Evolutionary conservation across 2,888 invertebrate genomes (phyloP).

Genomic region (Drosophila pseudotalamancana): DNA sequence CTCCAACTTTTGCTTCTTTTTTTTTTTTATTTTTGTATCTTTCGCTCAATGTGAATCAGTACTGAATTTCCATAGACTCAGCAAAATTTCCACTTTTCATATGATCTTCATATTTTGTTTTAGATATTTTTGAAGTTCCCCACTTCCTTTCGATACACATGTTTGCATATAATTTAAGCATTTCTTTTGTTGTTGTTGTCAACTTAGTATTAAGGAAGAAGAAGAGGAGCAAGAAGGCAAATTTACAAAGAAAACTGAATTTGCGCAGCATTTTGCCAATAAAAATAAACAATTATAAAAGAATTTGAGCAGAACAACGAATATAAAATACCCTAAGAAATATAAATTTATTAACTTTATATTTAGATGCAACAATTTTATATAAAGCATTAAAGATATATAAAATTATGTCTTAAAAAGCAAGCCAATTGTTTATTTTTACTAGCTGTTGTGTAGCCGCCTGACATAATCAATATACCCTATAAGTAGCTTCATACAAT

Average conservation of each 20-base stretch:
- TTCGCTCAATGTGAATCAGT: conserved; percentile 3
- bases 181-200: conserved; percentile 26
- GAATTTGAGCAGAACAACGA: neutral
- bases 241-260: conserved; percentile 25
- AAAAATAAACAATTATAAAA: conserved; percentile 25
- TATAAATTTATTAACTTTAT: no score
- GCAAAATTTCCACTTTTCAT: neutral
- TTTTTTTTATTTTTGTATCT: neutral
- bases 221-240: conserved; percentile 17
- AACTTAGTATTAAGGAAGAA: conserved; percentile 1
- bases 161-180: conserved; percentile 26
- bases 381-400: neutral
- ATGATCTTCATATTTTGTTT: neutral
- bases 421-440: neutral
- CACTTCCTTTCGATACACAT: conserved; percentile 18
- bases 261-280: conserved; percentile 55
- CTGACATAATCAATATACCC: neutral
- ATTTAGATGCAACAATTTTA: no score
- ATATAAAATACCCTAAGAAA: conserved; percentile 10
- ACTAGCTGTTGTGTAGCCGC: neutral
- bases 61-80: conserved; percentile 1
- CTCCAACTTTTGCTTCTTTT: neutral
- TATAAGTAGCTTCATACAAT: neutral
- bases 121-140: neutral
- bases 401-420: neutral